Evolutionary conservation across 1,140 invertebrate genomes (phyloP).

Genomic region (Zaprionus capensis): DNA sequence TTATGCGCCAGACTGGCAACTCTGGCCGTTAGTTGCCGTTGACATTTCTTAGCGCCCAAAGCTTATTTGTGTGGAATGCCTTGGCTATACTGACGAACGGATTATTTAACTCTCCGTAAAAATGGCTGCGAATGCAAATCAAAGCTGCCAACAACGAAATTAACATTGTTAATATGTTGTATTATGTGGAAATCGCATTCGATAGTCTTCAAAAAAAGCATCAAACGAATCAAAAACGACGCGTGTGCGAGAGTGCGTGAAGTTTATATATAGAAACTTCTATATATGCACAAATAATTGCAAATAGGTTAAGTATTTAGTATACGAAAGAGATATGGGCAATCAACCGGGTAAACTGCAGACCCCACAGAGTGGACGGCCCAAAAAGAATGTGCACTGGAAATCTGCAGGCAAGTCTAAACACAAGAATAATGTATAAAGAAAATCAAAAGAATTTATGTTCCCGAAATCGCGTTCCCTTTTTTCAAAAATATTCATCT

Average conservation of each 20-base stretch:
- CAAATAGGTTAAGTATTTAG: slow-evolving; percentile 78
- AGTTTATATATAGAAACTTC: slow-evolving; percentile 77
- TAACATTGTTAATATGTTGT: slow-evolving; percentile 35
- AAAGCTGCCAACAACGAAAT: slow-evolving; percentile 47
- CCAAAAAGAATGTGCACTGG: slow-evolving; percentile 89
- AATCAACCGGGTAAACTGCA: slow-evolving; percentile 83
- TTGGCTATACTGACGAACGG: slow-evolving; percentile 63
- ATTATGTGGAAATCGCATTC: slow-evolving; percentile 31
- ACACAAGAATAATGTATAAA: slow-evolving; percentile 33
- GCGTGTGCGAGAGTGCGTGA: slow-evolving; percentile 50
- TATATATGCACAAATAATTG: slow-evolving; percentile 75
- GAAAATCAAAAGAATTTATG: slow-evolving; percentile 16
- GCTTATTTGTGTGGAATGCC: slow-evolving; percentile 55
- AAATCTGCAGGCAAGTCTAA: slow-evolving; percentile 88
- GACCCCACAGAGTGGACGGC: slow-evolving; percentile 82
- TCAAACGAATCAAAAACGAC: slow-evolving; percentile 53
- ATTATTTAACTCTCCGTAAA: slow-evolving; percentile 76
- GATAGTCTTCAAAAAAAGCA: slow-evolving; percentile 33
- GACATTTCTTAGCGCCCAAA: slow-evolving; percentile 58
- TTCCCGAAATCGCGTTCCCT: slow-evolving; percentile 21
- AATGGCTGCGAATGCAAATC: slow-evolving; percentile 58
- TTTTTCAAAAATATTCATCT: slow-evolving; percentile 23
- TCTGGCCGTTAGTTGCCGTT: slow-evolving; percentile 52
- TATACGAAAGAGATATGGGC: slow-evolving; percentile 64
- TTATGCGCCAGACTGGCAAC: slow-evolving; percentile 30